These are phyloP conservation scores for Sphaerolaimus hirsutus DNA, from an alignment of 2,888 invertebrate species.

Conservation along the genomic window DNA sequence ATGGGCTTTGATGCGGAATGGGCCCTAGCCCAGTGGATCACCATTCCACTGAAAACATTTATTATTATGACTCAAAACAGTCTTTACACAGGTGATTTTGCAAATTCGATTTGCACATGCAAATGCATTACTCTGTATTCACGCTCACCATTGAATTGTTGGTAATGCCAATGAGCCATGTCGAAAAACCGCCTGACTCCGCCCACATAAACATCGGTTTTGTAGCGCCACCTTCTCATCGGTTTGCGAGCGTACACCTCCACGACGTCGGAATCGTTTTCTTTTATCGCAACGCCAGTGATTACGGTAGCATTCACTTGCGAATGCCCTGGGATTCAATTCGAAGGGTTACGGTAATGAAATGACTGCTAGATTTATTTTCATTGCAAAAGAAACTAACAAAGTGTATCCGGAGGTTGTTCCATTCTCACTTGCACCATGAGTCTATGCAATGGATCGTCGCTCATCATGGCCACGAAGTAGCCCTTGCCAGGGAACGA, in stretches of 20 bases:
- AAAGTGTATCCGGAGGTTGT: constrained; percentile 19
- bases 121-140: too few species aligned
- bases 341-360: not conserved
- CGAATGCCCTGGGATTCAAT: constrained; percentile 17
- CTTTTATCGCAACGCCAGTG: constrained; percentile 39
- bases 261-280: constrained; percentile 56
- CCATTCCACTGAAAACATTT: too few species aligned
- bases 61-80: too few species aligned
- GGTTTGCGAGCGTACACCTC: constrained; percentile 60
- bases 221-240: constrained; percentile 67
- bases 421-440: constrained; percentile 21
- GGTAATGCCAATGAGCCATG: constrained; percentile 56
- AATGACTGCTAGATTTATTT: not conserved
- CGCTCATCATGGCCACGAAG: constrained; percentile 44
- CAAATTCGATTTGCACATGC: too few species aligned
- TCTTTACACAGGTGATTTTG: too few species aligned
- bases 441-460: constrained; percentile 14
- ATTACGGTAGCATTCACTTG: constrained; percentile 25
- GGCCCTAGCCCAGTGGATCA: too few species aligned
- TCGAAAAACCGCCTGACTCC: constrained; percentile 63
- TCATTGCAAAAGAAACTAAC: constrained; percentile 13
- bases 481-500: constrained; percentile 86
- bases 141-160: constrained; percentile 28
- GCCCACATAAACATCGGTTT: constrained; percentile 68
- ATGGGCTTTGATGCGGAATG: too few species aligned